These are phyloP conservation scores for Mionectes olivaceus DNA, from an alignment of 2,797 vertebrate genomes.

Conservation along the genomic window DNA sequence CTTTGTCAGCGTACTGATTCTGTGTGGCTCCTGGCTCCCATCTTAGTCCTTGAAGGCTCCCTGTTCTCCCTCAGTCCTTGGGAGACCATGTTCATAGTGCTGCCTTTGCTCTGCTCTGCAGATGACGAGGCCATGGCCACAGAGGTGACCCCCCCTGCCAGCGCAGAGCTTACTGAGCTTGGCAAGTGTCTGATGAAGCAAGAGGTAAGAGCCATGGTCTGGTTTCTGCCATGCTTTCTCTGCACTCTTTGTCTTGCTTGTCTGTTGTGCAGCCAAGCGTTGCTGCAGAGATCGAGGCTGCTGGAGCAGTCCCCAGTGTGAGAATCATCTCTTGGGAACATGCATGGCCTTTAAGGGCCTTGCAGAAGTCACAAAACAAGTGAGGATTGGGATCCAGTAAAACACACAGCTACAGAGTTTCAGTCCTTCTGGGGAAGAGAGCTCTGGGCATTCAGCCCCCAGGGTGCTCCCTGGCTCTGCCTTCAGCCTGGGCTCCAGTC, in stretches of 20 bases:
- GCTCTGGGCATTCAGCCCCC: not conserved
- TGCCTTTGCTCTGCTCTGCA: slow-evolving; percentile 38
- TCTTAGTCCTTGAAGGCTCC: not conserved
- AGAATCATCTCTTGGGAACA: not conserved
- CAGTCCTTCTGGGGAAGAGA: not conserved
- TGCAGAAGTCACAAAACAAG: not conserved
- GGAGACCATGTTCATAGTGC: not conserved
- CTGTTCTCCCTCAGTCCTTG: not conserved
- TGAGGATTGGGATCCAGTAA: not conserved
- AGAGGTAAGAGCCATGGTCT: slow-evolving; percentile 81
- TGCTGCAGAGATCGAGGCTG: not conserved
- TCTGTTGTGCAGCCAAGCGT: not conserved
- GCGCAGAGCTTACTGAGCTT: slow-evolving; percentile 91
- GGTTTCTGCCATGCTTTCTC: not conserved
- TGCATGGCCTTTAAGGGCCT: not conserved
- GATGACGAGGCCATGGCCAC: slow-evolving; percentile 91
- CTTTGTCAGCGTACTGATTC: not conserved
- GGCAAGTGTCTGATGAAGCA: slow-evolving; percentile 92
- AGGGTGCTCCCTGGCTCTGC: not conserved
- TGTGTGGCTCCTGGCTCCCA: not conserved
- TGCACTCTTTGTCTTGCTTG: not conserved
- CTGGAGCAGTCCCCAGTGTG: not conserved
- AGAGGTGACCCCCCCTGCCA: slow-evolving; percentile 82
- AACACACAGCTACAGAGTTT: not conserved
- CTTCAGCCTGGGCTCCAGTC: not conserved